phyloP scores from a whole-genome alignment of 2,888 invertebrate species.

The Athripsodes cinereus region DNA sequence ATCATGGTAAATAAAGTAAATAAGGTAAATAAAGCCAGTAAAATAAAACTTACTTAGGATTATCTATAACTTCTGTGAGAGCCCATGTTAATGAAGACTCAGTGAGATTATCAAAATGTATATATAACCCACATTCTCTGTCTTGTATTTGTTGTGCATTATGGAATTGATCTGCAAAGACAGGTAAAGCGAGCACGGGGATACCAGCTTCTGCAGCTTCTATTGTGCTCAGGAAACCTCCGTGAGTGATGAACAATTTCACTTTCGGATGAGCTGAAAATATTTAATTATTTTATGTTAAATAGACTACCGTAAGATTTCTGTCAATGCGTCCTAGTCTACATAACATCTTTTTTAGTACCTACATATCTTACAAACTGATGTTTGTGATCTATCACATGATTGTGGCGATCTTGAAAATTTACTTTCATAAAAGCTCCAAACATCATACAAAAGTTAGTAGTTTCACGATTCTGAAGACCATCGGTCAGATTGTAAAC shows the following conservation, averaged over 20 bases:
- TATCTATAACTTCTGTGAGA: constrained; percentile 30
- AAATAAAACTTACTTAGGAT: constrained; percentile 27
- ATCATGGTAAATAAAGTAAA: no score
- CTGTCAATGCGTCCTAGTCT: no score
- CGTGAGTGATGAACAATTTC: constrained; percentile 49
- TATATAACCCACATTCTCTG: constrained; percentile 29
- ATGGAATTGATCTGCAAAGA: constrained; percentile 32
- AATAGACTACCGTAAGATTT: no score
- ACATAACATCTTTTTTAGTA: no score
- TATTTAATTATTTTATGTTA: neutral
- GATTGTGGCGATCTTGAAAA: no score
- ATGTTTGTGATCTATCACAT: no score
- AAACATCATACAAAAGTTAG: no score
- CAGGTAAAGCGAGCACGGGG: constrained; percentile 34
- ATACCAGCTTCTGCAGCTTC: constrained; percentile 45
- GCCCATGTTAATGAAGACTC: constrained; percentile 30
- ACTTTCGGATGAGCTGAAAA: constrained; percentile 36
- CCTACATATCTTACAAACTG: no score
- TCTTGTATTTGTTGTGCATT: constrained; percentile 31
- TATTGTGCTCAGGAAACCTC: constrained; percentile 46
- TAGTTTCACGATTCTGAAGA: no score
- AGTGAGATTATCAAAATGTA: constrained; percentile 31
- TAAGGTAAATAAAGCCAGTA: neutral
- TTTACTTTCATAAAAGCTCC: no score
- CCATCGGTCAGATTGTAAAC: no score